Evolutionary conservation across 2,113 vertebrate species (phyloP).

Genomic region (Scophthalmus maximus): DNA sequence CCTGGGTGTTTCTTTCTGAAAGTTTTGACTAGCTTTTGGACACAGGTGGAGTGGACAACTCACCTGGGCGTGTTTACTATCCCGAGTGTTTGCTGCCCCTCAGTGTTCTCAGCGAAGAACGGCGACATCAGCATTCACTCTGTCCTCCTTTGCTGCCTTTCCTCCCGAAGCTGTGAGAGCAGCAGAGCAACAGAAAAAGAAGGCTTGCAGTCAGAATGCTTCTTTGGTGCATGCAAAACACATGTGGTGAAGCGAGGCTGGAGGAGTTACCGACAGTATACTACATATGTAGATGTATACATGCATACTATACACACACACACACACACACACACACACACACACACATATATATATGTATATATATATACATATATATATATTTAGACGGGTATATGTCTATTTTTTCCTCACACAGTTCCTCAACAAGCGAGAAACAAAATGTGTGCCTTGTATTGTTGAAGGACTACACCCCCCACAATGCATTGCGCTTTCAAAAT

Average conservation of each 20-base stretch:
- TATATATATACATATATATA: too few species aligned
- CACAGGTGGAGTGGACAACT: not conserved
- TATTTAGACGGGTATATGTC: too few species aligned
- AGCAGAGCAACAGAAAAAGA: not conserved
- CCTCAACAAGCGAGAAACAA: too few species aligned
- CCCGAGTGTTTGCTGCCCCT: constrained; percentile 19
- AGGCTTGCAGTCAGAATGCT: not conserved
- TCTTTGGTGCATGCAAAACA: not conserved
- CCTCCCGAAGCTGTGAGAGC: not conserved
- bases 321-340: too few species aligned
- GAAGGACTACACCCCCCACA: constrained; percentile 59
- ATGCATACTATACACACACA: too few species aligned
- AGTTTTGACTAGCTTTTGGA: not conserved
- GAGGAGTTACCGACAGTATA: too few species aligned
- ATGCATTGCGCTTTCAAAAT: constrained; percentile 68
- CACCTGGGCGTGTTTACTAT: not conserved
- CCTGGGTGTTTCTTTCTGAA: not conserved
- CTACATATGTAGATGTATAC: too few species aligned
- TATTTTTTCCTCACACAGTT: too few species aligned
- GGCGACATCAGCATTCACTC: not conserved
- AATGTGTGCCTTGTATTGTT: too few species aligned
- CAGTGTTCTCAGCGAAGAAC: constrained; percentile 22
- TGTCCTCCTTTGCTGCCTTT: too few species aligned
- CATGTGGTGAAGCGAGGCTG: too few species aligned
- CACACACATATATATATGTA: too few species aligned